A percentile compares a stretch with the other conserved stretches of the same genome.
Evolutionary conservation across 2,113 vertebrate species (phyloP).

Genomic region (Saccopteryx bilineata): DNA sequence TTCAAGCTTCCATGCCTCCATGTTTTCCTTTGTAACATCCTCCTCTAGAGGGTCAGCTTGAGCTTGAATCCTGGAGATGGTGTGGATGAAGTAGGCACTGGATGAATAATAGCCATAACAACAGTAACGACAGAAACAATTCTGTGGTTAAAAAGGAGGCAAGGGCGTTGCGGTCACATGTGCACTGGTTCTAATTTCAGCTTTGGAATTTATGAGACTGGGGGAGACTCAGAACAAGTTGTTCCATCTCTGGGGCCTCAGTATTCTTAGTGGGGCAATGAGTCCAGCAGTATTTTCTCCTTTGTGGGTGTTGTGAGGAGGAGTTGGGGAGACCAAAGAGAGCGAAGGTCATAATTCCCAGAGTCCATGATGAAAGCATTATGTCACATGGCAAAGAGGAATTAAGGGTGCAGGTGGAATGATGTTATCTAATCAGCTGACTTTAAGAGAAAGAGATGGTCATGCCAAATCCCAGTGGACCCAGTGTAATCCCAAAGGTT

Average conservation of each 20-base stretch:
- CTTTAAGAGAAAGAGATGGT: not conserved
- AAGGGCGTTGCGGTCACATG: rapidly evolving
- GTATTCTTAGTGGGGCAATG: not conserved
- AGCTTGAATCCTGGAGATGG: not conserved
- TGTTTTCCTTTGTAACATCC: rapidly evolving
- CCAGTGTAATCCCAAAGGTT: not conserved
- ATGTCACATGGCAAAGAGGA: not conserved
- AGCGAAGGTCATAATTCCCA: not conserved
- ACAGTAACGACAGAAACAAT: not conserved
- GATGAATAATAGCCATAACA: rapidly evolving
- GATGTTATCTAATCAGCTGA: not conserved
- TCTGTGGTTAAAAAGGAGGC: rapidly evolving
- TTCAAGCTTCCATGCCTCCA: not conserved
- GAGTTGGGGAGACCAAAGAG: not conserved
- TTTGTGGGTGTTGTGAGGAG: not conserved
- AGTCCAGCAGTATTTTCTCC: not conserved
- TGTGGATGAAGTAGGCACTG: rapidly evolving
- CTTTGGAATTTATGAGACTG: not conserved
- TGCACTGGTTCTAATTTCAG: rapidly evolving
- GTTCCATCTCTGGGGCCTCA: not conserved
- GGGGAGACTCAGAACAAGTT: not conserved
- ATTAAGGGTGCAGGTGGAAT: too few relatives aligned
- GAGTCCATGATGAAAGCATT: not conserved
- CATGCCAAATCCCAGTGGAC: not conserved
- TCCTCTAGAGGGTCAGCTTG: not conserved